Conservation (phyloP, 1,140 invertebrate species). For the Vanessa tameamea region DNA sequence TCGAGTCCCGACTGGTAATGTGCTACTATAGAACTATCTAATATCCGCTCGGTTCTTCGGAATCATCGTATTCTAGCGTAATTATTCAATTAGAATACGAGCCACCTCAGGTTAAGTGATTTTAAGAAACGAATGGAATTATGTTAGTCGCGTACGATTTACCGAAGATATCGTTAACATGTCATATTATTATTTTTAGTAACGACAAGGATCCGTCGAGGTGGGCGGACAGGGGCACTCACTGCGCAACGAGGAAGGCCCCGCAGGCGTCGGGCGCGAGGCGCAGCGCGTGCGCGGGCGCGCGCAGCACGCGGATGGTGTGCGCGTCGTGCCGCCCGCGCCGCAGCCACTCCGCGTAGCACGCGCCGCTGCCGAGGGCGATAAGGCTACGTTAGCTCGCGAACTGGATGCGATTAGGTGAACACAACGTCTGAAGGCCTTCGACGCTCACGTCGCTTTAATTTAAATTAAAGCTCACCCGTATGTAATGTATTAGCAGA, state of each 20-base stretch:
- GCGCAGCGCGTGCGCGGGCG: slow-evolving; percentile 47
- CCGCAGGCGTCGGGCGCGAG: slow-evolving; percentile 35
- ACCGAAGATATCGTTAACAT: too few relatives aligned
- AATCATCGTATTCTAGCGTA: not conserved
- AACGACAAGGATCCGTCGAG: too few relatives aligned
- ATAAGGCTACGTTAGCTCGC: too few relatives aligned
- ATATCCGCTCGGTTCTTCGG: too few relatives aligned
- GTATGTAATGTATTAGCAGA: not conserved
- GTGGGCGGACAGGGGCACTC: slow-evolving; percentile 28
- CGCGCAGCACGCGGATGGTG: slow-evolving; percentile 57
- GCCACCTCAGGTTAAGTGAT: too few relatives aligned
- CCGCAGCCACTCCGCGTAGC: slow-evolving; percentile 39
- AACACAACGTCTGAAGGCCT: not conserved
- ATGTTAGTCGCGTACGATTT: too few relatives aligned
- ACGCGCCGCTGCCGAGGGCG: slow-evolving; percentile 45
- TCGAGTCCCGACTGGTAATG: too few relatives aligned
- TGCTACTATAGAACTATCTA: not conserved
- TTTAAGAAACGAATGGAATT: too few relatives aligned
- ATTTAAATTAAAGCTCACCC: too few relatives aligned
- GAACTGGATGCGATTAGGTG: not conserved
- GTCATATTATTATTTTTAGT: too few relatives aligned
- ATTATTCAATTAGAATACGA: too few relatives aligned
- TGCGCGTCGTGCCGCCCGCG: slow-evolving; percentile 41
- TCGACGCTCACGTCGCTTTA: too few relatives aligned
- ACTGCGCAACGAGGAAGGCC: slow-evolving; percentile 52